Base-by-base conservation (phyloP, 2,113 vertebrate genomes). In the Pseudonaja textilis region DNA sequence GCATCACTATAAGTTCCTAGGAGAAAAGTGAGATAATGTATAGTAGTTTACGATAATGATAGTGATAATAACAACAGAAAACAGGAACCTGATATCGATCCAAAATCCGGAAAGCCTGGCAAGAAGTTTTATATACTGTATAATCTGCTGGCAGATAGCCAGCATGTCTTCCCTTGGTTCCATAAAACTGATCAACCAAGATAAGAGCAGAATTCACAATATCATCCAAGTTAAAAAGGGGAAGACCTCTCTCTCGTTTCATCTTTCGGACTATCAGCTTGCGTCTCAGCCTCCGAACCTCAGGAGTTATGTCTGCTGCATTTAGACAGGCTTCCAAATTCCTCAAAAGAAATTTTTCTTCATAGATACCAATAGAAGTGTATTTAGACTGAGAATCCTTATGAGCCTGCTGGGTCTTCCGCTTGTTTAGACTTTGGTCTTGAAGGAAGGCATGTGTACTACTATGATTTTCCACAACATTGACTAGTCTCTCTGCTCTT, bases 51-150 rank as follows among this genome's bases (percentile, higher is more conserved):
- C 34, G n/a, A 18, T 74, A 34, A 74, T 18, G 29, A n/a, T 69
- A 69, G 64, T n/a, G 16, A 39, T 39, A 81, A 7, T 34, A 81
- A 81, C 69, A 81, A 39, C 14, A 74, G 16, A 81, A 74, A 81
- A 85, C 5, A 89, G 91, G 93, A 94, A 99, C 99, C 98, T 99
- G 99, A 95, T 99, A 99, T n/a, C 99, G 98, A 95, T 99, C 99
- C 26, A 99, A 98, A 59, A 99, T 98, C 22, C 99, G 97, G 93
- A 98, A 98, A 95, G 99, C 99, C 93, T 98, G 98, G 95, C 98
- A 98, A 94, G 97, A 98, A 74, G 98, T 98, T 91, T 98, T 97
- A 95, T 98, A 99, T 0, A 97, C 98, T 5, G 97, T 97, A 34
- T 95, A 95, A n/a, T 96, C 96, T 4, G 85, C 91, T 34, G 96